Base-by-base conservation (phyloP, 1,140 invertebrate species). In the Pollicipes pollicipes region DNA sequence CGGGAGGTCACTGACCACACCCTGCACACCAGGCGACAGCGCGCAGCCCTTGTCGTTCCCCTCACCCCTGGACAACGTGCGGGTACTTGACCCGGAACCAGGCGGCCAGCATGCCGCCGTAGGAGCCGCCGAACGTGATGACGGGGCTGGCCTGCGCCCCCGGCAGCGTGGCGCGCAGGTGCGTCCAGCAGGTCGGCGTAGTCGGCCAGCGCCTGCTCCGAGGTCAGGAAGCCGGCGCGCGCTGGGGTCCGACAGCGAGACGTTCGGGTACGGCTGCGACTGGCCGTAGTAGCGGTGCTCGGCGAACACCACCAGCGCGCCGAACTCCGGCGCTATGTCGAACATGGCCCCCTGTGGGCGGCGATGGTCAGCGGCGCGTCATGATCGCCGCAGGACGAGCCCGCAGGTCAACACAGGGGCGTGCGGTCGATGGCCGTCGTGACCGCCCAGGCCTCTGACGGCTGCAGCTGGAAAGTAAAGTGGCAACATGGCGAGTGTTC, bases 1-100 rank as follows among this genome's bases (percentile, higher is more conserved):
- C n/a, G n/a, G n/a, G n/a, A n/a, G n/a, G n/a, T n/a, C n/a, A n/a
- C n/a, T n/a, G n/a, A n/a, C n/a, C n/a, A n/a, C n/a, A n/a, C n/a
- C n/a, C n/a, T n/a, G n/a, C n/a, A n/a, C n/a, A n/a, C n/a, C n/a
- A n/a, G n/a, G n/a, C n/a, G n/a, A n/a, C n/a, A n/a, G n/a, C n/a
- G n/a, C n/a, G n/a, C n/a, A n/a, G n/a, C n/a, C n/a, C n/a, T n/a
- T n/a, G n/a, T n/a, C n/a, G n/a, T n/a, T n/a, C n/a, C n/a, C n/a
- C 70, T 73, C 77, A 88, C 87, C 87, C 89, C 73, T 82, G 80
- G 24, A 97, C 86, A 66, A 93, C 79, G 76, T 94, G 89, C 17
- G 96, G 95, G 83, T 97, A 98, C 80, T 98, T 98, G 77, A 97
- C 91, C 37, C 96, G 84, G 71, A 98, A 85, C 90, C 95, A 98